A percentile compares a stretch with the other conserved stretches of the same genome.
These are phyloP conservation scores for Clitarchus hookeri DNA, from an alignment of 2,888 invertebrate genomes.

Conservation along the genomic window DNA sequence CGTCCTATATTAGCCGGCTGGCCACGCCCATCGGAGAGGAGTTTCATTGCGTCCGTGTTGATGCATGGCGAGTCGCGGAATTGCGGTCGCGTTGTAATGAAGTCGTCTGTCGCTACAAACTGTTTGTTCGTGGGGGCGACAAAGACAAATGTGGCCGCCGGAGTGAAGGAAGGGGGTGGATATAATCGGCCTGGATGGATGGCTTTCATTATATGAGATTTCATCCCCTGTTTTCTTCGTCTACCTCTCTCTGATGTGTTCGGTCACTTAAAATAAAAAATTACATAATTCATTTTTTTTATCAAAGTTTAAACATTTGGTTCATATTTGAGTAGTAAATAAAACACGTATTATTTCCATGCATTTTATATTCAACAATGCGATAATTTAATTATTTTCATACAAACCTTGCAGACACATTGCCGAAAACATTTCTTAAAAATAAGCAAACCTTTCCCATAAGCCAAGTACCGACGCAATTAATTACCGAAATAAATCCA, in stretches of 20 bases:
- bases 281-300: too few species aligned
- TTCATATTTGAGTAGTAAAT: too few species aligned
- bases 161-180: neutral
- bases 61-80: neutral
- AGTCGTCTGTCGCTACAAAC: constrained; percentile 10
- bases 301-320: too few species aligned
- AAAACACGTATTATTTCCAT: too few species aligned
- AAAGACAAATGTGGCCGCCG: neutral
- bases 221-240: neutral
- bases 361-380: too few species aligned
- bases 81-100: constrained; percentile 8
- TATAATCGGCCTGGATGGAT: neutral
- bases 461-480: too few species aligned
- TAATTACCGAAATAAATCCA: too few species aligned
- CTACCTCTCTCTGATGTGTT: neutral
- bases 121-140: neutral
- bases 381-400: too few species aligned
- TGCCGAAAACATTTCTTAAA: too few species aligned
- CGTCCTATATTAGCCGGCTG: neutral
- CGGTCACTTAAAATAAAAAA: too few species aligned
- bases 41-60: constrained; percentile 6
- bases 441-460: too few species aligned
- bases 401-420: too few species aligned
- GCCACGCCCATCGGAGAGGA: constrained; percentile 2
- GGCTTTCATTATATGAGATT: neutral